Conservation (phyloP, 2,888 invertebrate species). For the Arctia plantaginis region DNA sequence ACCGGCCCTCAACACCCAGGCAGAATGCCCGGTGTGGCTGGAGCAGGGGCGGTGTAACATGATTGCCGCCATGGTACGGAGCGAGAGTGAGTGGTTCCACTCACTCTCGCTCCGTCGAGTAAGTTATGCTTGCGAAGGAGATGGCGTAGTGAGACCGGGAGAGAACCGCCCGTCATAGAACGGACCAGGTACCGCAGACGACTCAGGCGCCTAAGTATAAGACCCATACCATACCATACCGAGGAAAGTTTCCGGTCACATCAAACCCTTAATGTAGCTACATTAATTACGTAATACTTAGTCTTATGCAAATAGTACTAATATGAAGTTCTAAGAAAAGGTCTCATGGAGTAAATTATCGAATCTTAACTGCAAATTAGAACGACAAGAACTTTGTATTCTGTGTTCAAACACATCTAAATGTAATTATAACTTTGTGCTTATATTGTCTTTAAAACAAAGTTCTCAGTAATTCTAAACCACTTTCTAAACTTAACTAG, state of each 20-base stretch:
- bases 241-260: background rate
- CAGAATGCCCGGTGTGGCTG: no score
- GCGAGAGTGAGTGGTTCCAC: no score
- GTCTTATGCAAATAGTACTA: background rate
- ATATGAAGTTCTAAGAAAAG: background rate
- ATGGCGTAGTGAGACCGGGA: no score
- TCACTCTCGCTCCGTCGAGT: no score
- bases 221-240: no score
- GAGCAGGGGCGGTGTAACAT: no score
- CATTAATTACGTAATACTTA: background rate
- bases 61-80: no score
- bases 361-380: background rate
- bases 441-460: slow-evolving; percentile 35
- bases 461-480: slow-evolving; percentile 33
- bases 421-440: slow-evolving; percentile 32
- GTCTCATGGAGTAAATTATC: background rate
- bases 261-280: background rate
- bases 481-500: slow-evolving; percentile 47
- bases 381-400: slow-evolving; percentile 8
- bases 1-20: no score
- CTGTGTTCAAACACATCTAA: slow-evolving; percentile 27
- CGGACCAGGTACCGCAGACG: no score
- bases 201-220: no score
- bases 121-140: no score
- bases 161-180: no score